These are phyloP conservation scores for Bombus sibiricus DNA, from an alignment of 1,140 invertebrate genomes.

Conservation along the genomic window DNA sequence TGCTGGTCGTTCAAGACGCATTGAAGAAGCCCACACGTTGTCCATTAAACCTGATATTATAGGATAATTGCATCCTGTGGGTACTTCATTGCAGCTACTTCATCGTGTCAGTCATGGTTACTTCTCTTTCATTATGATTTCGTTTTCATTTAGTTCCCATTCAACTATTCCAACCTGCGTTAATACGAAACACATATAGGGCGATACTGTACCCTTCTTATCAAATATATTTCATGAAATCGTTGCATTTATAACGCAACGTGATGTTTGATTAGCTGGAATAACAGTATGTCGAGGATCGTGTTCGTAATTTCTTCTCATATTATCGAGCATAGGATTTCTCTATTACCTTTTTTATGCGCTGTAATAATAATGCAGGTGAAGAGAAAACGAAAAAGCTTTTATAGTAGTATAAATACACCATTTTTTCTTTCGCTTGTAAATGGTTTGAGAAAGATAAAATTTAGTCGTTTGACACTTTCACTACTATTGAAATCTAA, in stretches of 20 bases:
- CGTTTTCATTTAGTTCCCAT: constrained; percentile 40
- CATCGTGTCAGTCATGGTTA: constrained; percentile 48
- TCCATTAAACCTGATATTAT: constrained; percentile 63
- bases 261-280: background rate
- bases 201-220: background rate
- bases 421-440: background rate
- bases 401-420: background rate
- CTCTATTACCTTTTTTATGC: background rate
- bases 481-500: background rate
- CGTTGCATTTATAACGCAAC: background rate
- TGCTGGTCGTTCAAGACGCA: constrained; percentile 34
- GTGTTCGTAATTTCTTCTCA: background rate
- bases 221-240: background rate
- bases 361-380: background rate
- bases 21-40: constrained; percentile 59
- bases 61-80: constrained; percentile 68
- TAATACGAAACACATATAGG: background rate
- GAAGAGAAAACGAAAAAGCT: background rate
- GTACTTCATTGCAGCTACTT: constrained; percentile 47
- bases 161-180: background rate
- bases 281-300: background rate
- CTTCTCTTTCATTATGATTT: constrained; percentile 57
- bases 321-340: background rate
- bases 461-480: background rate
- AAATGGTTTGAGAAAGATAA: background rate